Base-by-base conservation (phyloP, 2,113 vertebrate genomes). In the Psilopsiagon aurifrons region DNA sequence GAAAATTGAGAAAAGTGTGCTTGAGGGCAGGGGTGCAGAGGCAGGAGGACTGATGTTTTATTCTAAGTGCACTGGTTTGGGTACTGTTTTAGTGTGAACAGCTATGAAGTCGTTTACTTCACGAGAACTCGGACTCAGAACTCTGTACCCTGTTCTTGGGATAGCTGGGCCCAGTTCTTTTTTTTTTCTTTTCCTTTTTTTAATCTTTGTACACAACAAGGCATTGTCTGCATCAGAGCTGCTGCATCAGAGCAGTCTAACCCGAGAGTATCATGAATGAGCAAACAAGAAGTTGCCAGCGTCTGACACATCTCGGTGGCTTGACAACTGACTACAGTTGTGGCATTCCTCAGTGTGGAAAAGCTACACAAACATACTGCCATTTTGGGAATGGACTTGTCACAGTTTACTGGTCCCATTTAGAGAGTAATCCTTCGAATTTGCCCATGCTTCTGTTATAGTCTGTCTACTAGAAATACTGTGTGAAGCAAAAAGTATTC, bases 401-500 rank as follows among this genome's bases (percentile, higher is more conserved):
- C 60, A 19, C 83, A 44, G 68, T 95, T 95, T 93, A 24, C 85
- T 60, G 93, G 86, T 82, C 89, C 90, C 73, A 69, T 87, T 89
- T 94, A 90, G 77, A 95, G 74, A 94, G 70, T 39, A 68, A 83
- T 85, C 83, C 81, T 95, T 12, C 14, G 83, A 87, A 75, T 88
- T 95, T 90, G 93, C 87, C 95, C 92, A 66, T 3, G 86, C 96
- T 97, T 97, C 93, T 92, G 92, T 97, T 83, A 83, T 96, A 95
- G 94, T 95, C 84, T 95, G 96, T 94, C 92, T 90, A 43, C 74
- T 96, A 95, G 95, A 96, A 94, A 92, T 95, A 70, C 83, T 95
- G 74, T 95, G 94, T 96, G 92, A 97, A 96, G 85, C 96, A 96
- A 95, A 94, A 94, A 91, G 67, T 93, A 93, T 87, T 92, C 95